Base-by-base conservation (phyloP, 2,888 invertebrate genomes). In the Mystacides longicornis region DNA sequence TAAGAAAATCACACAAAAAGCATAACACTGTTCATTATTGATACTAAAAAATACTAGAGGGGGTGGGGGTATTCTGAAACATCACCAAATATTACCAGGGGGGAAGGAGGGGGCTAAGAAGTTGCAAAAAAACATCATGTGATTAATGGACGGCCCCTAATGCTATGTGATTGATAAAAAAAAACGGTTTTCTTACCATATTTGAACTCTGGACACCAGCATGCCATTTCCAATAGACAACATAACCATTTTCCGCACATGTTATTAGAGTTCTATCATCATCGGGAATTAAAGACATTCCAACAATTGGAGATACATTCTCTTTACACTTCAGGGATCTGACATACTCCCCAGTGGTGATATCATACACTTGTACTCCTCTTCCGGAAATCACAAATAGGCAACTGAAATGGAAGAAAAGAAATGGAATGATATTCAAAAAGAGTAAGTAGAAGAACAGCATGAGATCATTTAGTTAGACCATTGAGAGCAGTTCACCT, bases 221-320 rank as follows among this genome's bases (percentile, higher is more conserved):
- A 31, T 74, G 74, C 75, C 75, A 77, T 1, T 74, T 77, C 77
- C 77, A 77, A 51, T 69, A 68, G 11, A 70, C 73, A 54, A 77
- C 64, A 52, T 64, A 63, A 2, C 77, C 77, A 31, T 63, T 63
- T 23, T 69, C 67, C 9, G 76, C 72, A 64, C 77, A 77, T 9
- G 74, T 74, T 61, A 70, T 74, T 7, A 77, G 65, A 58, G 76
- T 73, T 56, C 75, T 71, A 50, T 69, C 67, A 53, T 77, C 75
- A 64, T 72, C 69, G 11, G 68, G 67, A 0, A 71, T 72, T 61
- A 77, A 77, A 53, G 71, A 67, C 50, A 75, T 68, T 0, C 68
- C 69, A 23, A 76, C 64, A 11, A 77, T 61, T 56, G 72, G 69
- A 47, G 69, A 65, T 1, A 69, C 63, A 45, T 62, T 59, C 21